Percentiles rank a stretch among this genome's conserved stretches.
phyloP scores from a whole-genome alignment of 2,113 vertebrate genomes.

The Garra rufa region DNA sequence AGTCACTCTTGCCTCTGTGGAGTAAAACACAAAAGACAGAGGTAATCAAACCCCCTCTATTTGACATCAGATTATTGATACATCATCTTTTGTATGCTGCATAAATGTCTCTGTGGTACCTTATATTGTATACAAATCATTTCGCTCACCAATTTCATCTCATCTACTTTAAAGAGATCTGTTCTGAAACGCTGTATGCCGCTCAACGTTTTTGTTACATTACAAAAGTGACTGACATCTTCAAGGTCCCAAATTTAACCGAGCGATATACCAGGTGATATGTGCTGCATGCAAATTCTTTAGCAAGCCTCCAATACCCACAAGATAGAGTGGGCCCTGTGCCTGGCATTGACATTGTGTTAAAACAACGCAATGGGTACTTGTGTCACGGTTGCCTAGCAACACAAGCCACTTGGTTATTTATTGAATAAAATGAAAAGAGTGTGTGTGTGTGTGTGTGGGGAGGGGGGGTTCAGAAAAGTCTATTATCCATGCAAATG shows the following conservation, averaged over 20 bases:
- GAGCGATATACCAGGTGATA: constrained; percentile 25
- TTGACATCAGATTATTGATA: neutral
- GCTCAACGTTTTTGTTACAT: constrained; percentile 1
- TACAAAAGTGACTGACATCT: constrained; percentile 21
- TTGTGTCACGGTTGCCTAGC: constrained; percentile 73
- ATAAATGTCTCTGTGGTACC: neutral
- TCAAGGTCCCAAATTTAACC: constrained; percentile 8
- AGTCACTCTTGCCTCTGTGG: constrained; percentile 50
- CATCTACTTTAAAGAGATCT: constrained; percentile 1
- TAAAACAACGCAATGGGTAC: constrained; percentile 68
- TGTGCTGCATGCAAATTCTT: constrained; percentile 51
- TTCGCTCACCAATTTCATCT: constrained; percentile 4
- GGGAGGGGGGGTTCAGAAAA: constrained; percentile 41
- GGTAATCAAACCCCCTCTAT: neutral
- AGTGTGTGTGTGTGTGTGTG: constrained; percentile 22
- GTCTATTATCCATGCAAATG: constrained; percentile 69
- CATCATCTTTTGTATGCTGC: neutral
- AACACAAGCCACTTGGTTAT: constrained; percentile 74
- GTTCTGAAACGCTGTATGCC: neutral
- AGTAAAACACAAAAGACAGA: constrained; percentile 23
- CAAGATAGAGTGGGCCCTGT: constrained; percentile 55
- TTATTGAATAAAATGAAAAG: constrained; percentile 70
- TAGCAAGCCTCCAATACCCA: constrained; percentile 54
- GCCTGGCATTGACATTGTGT: constrained; percentile 62
- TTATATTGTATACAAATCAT: neutral